Conservation (phyloP, 2,888 invertebrate genomes). For the Fragum fragum region DNA sequence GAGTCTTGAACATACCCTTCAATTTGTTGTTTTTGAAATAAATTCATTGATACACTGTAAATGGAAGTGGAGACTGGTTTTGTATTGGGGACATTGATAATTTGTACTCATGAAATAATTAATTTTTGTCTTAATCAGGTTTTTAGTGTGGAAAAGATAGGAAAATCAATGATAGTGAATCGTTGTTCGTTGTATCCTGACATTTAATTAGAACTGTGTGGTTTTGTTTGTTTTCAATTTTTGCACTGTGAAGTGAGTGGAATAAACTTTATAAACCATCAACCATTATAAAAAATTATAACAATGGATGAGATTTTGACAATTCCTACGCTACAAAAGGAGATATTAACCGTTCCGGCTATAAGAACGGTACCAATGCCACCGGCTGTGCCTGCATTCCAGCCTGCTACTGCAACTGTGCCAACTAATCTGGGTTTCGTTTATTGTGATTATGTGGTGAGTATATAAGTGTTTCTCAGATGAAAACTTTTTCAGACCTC, state of each 20-base stretch:
- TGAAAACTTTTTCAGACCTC: too few relatives aligned
- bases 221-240: conserved; percentile 22
- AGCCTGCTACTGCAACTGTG: conserved; percentile 34
- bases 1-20: too few relatives aligned
- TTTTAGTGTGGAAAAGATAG: conserved; percentile 26
- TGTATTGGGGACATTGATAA: conserved; percentile 15
- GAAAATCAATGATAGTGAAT: conserved; percentile 29
- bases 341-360: conserved; percentile 59
- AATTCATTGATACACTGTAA: too few relatives aligned
- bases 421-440: conserved; percentile 50
- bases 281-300: not conserved
- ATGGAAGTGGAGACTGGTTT: too few relatives aligned
- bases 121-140: conserved; percentile 29
- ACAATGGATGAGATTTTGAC: conserved; percentile 64
- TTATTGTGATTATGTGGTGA: conserved; percentile 63
- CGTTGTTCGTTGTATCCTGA: conserved; percentile 5
- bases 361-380: conserved; percentile 62
- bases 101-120: conserved; percentile 26
- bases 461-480: conserved; percentile 23
- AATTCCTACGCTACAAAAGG: conserved; percentile 57
- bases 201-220: conserved; percentile 19
- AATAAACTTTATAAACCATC: not conserved
- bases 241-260: not conserved
- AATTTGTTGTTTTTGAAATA: too few relatives aligned
- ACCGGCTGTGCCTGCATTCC: conserved; percentile 54